Percentiles rank a stretch among this genome's conserved stretches.
These are phyloP conservation scores for Cyrtonyx montezumae DNA, from an alignment of 2,113 vertebrate genomes.

Conservation along the genomic window DNA sequence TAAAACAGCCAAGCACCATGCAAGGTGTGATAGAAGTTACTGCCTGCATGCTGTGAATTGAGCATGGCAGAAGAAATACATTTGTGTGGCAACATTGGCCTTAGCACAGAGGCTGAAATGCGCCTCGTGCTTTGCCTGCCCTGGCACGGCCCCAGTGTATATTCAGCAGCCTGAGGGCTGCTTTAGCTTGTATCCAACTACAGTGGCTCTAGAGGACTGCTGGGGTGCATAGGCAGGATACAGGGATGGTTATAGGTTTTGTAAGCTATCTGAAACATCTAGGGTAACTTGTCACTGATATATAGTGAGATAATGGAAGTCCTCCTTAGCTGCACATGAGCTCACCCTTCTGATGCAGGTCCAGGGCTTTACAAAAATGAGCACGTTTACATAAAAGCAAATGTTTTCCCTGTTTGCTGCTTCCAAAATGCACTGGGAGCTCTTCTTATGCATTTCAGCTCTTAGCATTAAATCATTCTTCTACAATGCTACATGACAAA, in stretches of 20 bases:
- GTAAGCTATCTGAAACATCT: neutral
- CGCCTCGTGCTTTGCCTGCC: neutral
- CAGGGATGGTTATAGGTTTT: neutral
- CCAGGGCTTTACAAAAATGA: conserved; percentile 23
- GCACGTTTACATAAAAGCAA: neutral
- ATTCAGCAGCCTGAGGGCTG: neutral
- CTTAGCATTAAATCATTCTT: neutral
- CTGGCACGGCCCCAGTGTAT: neutral
- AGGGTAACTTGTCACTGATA: conserved; percentile 13
- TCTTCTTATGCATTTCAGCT: neutral
- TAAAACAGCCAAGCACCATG: neutral
- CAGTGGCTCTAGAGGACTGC: neutral
- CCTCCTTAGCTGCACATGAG: conserved; percentile 37
- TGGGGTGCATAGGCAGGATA: neutral
- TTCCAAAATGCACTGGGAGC: neutral
- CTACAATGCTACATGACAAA: neutral
- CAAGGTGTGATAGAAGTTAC: neutral
- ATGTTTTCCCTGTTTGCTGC: neutral
- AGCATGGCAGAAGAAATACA: neutral
- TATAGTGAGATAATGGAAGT: neutral
- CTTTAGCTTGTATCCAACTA: neutral
- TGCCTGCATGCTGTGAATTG: no score
- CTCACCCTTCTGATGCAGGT: conserved; percentile 2
- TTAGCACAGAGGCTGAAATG: neutral
- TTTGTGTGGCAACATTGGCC: neutral